Conservation (phyloP, 2,113 vertebrate genomes). For the Sebastes schlegelii region DNA sequence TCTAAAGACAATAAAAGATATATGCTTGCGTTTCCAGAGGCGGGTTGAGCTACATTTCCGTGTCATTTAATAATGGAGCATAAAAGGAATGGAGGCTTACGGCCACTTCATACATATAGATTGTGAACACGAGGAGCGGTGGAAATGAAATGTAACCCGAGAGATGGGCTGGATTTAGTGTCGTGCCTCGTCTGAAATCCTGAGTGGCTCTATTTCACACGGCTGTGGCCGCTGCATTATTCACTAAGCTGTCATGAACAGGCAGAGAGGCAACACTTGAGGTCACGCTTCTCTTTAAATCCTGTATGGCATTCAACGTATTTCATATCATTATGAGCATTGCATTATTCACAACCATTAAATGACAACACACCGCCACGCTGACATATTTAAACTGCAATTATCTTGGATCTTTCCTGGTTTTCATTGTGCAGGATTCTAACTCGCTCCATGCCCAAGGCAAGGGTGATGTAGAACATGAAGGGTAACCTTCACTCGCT, state of each 20-base stretch:
- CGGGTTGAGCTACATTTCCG: neutral
- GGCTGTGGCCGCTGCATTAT: conserved; percentile 48
- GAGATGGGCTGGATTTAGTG: conserved; percentile 28
- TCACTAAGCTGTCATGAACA: conserved; percentile 21
- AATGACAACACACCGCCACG: neutral
- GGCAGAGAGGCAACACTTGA: neutral
- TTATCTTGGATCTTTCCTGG: conserved; percentile 15
- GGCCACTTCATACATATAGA: neutral
- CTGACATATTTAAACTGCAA: conserved; percentile 25
- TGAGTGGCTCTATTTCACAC: conserved; percentile 16
- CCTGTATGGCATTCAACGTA: neutral
- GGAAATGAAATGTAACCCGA: neutral
- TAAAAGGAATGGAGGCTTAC: neutral
- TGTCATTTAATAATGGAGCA: conserved; percentile 21
- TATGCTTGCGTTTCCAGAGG: neutral
- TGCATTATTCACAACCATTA: conserved; percentile 44
- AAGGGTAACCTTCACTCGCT: conserved; percentile 17
- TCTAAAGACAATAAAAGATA: neutral
- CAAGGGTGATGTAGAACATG: neutral
- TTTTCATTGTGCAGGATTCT: conserved; percentile 14
- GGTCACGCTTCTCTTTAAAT: neutral
- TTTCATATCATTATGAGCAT: neutral
- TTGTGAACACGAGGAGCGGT: neutral
- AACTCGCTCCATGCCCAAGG: conserved; percentile 4
- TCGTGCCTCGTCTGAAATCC: neutral